These are phyloP conservation scores for Propithecus coquereli DNA, from an alignment of 2,113 vertebrate genomes.

Conservation along the genomic window DNA sequence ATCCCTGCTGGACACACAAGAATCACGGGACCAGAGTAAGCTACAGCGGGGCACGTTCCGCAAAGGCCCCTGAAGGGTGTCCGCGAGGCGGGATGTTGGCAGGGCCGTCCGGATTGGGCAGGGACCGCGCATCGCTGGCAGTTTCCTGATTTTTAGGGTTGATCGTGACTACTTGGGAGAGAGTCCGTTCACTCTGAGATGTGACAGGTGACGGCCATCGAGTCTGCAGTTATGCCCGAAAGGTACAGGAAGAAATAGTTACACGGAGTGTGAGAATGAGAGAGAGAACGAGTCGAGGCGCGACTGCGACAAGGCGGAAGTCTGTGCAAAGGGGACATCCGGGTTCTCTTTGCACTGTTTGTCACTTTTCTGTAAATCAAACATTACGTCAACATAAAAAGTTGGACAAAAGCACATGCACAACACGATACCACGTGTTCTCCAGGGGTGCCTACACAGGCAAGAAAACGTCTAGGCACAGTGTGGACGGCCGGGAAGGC, in stretches of 20 bases:
- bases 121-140: background rate
- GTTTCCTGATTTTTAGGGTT: background rate
- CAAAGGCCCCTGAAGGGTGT: too few species aligned
- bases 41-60: accelerated
- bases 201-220: too few species aligned
- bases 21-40: too few species aligned
- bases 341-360: background rate
- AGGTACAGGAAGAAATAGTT: too few species aligned
- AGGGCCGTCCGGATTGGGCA: background rate
- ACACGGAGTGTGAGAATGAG: background rate
- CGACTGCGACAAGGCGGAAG: too few species aligned
- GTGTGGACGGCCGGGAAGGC: background rate
- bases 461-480: background rate
- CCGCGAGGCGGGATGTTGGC: accelerated
- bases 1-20: background rate
- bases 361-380: background rate
- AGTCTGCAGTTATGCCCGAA: background rate
- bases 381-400: background rate
- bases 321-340: background rate
- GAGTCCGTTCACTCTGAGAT: background rate
- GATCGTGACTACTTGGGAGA: background rate
- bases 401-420: too few species aligned
- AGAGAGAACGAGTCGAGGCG: background rate
- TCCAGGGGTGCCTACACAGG: background rate
- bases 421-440: background rate